Conservation (phyloP, 2,797 vertebrate species). For the Oophaga sylvatica region DNA sequence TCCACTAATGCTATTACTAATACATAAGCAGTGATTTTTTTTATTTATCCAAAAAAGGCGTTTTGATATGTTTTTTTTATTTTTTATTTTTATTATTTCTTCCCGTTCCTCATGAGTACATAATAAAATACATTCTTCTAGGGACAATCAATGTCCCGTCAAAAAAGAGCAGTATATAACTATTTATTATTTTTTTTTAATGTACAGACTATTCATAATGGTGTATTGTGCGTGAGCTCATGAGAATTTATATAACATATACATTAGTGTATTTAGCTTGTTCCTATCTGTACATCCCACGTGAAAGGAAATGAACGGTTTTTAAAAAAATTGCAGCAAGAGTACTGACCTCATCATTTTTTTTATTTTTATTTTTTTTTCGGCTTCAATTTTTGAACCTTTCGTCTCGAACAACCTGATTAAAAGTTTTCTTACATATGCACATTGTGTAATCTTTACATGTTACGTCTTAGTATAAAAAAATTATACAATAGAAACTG, state of each 20-base stretch:
- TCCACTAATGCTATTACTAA: constrained; percentile 70
- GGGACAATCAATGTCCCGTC: constrained; percentile 66
- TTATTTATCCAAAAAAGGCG: constrained; percentile 65
- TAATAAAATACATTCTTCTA: constrained; percentile 62
- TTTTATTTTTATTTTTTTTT: constrained; percentile 59
- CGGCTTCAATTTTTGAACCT: constrained; percentile 70
- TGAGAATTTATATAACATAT: constrained; percentile 73
- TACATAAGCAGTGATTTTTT: constrained; percentile 66
- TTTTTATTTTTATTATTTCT: neutral
- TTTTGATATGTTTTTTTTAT: constrained; percentile 62
- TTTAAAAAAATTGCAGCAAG: constrained; percentile 83
- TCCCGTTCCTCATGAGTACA: constrained; percentile 64
- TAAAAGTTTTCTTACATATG: constrained; percentile 73
- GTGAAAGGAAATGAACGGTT: constrained; percentile 82
- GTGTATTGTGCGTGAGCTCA: constrained; percentile 70
- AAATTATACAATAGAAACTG: constrained; percentile 62
- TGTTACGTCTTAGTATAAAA: constrained; percentile 59
- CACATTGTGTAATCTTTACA: constrained; percentile 62
- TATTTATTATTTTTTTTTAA: constrained; percentile 73
- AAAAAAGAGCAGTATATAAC: constrained; percentile 62
- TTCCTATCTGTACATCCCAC: constrained; percentile 63
- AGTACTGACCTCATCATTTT: constrained; percentile 81
- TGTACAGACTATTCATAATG: constrained; percentile 72
- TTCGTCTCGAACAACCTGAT: constrained; percentile 77
- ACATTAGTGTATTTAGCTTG: constrained; percentile 73